Evolutionary conservation across 2,113 vertebrate species (phyloP), one percentile per base, ranked within the genome.

Genomic region (Catharus fuscescens): DNA sequence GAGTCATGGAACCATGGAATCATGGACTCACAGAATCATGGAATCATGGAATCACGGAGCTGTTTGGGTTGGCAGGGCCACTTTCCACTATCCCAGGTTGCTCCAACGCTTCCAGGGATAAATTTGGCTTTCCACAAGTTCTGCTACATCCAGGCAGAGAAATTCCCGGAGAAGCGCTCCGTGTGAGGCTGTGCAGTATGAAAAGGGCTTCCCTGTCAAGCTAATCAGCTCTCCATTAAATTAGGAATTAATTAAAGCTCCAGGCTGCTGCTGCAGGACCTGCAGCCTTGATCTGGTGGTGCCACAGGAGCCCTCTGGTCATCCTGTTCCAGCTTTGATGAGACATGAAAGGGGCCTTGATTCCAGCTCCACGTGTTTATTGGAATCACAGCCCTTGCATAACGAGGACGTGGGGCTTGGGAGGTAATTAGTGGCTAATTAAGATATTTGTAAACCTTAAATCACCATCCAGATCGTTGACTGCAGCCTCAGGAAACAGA

Each of bases 401-500:
- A 79, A 89, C 14, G 65, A 67, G 77, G 88, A 90, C 57, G 66
- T 57, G 60, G 7, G 67, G 77, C 78, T 82, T 70, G 57, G 57
- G 67, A 44, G 86, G 59, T 57, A 94, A 97, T 96, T 93, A 95
- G 92, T 36, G 40, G 47, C 50, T 88, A 95, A 88, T 97, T 96
- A 97, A 94, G 88, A 20, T 92, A 90, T 97, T 94, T 91, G 94
- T 92, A 97, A 97, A 95, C 89, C 78, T 76, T 62, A 87, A 86
- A 50, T 29, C 80, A 48, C 87, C 40, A 20, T 88, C 69, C 91
- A 40, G 48, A 73, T 93, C 5, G 2, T 86, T 91, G 81, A 28
- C 5, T 64, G 26, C 57, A 48, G 20, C 44, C 34, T 80, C 66
- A 53, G 81, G 47, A 96, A 93, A 69, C 2, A 61, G 82, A 59